phyloP scores from a whole-genome alignment of 2,797 vertebrate genomes.

The Bryconaethiops microstoma region DNA sequence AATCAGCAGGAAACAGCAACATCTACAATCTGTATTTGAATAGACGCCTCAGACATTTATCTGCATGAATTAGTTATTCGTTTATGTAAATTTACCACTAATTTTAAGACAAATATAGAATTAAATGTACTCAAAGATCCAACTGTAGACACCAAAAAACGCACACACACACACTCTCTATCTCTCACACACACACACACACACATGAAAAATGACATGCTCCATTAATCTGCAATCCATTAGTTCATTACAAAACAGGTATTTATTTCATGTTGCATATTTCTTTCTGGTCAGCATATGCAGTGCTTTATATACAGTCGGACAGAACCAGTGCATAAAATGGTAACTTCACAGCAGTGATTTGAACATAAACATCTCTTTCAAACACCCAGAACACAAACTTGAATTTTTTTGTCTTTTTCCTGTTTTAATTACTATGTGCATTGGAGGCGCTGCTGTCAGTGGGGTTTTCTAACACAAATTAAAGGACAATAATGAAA shows the following conservation, averaged over 20 bases:
- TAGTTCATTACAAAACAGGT: conserved; percentile 63
- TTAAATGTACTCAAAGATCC: no score
- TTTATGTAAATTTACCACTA: no score
- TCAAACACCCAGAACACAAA: conserved; percentile 33
- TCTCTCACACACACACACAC: neutral
- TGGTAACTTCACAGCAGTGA: conserved; percentile 81
- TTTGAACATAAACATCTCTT: conserved; percentile 55
- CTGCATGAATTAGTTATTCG: no score
- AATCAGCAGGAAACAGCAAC: no score
- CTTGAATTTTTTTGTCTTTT: neutral
- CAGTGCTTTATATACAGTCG: conserved; percentile 61
- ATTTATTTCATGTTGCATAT: conserved; percentile 76
- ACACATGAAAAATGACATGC: neutral
- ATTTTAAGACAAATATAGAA: no score
- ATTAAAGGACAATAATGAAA: neutral
- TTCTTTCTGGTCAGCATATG: conserved; percentile 59
- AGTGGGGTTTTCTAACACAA: neutral
- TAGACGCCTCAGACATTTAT: no score
- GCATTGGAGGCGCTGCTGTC: no score
- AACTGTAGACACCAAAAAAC: no score
- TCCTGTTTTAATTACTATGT: no score
- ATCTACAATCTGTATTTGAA: no score
- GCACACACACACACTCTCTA: no score
- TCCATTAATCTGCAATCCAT: neutral
- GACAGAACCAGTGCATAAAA: conserved; percentile 82